Conservation (phyloP, 53 echinoderm and acorn worm species). For the Actinopyga echinites region DNA sequence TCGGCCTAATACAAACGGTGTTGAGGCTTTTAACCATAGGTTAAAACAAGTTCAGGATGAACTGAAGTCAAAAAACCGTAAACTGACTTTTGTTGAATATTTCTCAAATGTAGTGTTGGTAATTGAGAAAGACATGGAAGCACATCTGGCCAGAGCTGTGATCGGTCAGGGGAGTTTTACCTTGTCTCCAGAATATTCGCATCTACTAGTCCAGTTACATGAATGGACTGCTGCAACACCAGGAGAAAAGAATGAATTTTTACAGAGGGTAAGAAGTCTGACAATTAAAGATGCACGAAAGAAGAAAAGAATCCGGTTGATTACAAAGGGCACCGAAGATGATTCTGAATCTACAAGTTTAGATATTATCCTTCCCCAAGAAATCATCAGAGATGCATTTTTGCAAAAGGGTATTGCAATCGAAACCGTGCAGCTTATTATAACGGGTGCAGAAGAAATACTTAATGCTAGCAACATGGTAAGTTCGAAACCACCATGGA, state of each 20-base stretch:
- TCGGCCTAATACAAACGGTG: conserved; percentile 46
- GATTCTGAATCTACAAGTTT: conserved; percentile 1
- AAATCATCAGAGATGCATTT: conserved; percentile 11
- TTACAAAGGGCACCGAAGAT: neutral
- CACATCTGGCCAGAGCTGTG: conserved; percentile 45
- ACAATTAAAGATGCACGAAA: conserved; percentile 36
- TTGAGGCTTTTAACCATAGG: conserved; percentile 44
- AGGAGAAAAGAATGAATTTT: conserved; percentile 10
- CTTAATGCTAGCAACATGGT: conserved; percentile 16
- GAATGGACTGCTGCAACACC: conserved; percentile 40
- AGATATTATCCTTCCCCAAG: conserved; percentile 45
- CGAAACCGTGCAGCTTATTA: conserved; percentile 35
- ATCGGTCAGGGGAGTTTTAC: conserved; percentile 45
- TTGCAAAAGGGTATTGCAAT: conserved; percentile 24
- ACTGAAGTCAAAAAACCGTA: neutral
- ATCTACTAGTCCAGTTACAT: conserved; percentile 13
- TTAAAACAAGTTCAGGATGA: conserved; percentile 47
- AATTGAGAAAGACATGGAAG: conserved; percentile 53
- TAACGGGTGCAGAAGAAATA: conserved; percentile 44
- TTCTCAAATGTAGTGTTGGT: conserved; percentile 43
- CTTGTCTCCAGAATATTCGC: conserved; percentile 36
- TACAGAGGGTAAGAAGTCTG: neutral
- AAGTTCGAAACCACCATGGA: conserved; percentile 17
- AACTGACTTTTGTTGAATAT: conserved; percentile 45
- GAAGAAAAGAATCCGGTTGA: neutral